These are phyloP conservation scores for Cataglyphis altisquamis DNA, from an alignment of 2,888 invertebrate species.

Conservation along the genomic window DNA sequence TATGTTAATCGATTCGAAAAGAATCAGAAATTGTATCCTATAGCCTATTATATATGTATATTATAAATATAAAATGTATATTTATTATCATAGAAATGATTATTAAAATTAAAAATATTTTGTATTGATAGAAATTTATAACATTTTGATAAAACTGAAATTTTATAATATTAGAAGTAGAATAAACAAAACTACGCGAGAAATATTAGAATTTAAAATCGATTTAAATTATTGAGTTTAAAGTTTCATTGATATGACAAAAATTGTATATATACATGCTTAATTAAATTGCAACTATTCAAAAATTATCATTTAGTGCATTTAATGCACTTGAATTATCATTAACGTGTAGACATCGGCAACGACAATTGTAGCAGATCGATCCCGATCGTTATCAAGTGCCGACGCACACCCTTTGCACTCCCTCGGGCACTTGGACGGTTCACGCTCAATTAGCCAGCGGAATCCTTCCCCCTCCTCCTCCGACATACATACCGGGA, in stretches of 20 bases:
- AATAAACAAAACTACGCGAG: constrained; percentile 4
- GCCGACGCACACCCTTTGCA: constrained; percentile 47
- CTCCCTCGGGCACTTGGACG: constrained; percentile 50
- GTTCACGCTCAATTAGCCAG: constrained; percentile 55
- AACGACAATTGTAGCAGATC: constrained; percentile 19
- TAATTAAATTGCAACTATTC: constrained; percentile 45
- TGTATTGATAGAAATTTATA: background rate
- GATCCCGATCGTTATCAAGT: constrained; percentile 53
- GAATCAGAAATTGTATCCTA: background rate
- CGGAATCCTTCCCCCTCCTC: constrained; percentile 6
- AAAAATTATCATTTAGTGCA: background rate
- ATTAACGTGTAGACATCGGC: constrained; percentile 7
- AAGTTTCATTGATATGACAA: constrained; percentile 25
- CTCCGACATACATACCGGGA: constrained; percentile 43
- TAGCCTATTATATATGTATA: background rate
- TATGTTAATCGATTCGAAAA: background rate
- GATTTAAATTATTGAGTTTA: constrained; percentile 28
- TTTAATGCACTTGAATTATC: background rate
- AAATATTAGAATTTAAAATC: constrained; percentile 37
- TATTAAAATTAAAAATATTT: constrained; percentile 9
- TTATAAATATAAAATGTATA: constrained; percentile 12
- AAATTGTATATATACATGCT: constrained; percentile 23
- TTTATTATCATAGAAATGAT: background rate
- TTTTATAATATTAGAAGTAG: background rate
- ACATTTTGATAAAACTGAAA: background rate